Base-by-base conservation (phyloP, 2,113 vertebrate species). In the Synchiropus splendidus region DNA sequence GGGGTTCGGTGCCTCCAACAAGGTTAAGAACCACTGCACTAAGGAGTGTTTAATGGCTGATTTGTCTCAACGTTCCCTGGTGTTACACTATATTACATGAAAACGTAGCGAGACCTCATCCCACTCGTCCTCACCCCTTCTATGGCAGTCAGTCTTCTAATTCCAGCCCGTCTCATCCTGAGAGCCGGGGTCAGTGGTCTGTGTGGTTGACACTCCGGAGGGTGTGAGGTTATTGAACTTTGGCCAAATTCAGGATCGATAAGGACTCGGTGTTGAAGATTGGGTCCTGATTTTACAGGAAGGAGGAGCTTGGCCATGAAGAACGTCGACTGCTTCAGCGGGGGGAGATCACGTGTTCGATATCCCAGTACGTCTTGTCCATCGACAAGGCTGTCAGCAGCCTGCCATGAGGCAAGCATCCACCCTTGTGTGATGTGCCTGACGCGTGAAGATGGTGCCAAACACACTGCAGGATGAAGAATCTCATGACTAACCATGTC, bases 231-330 rank as follows among this genome's bases (percentile, higher is more conserved):
- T 27, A 36, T 6, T 38, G 54, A 61, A 53, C 16, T 12, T n/a
- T 2, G 31, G 46, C 58, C 63, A 70, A 68, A 59, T 39, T 31
- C 37, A 8, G 50, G 70, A 79, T 83, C 80, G 56, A 80, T 80
- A 72, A 41, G 51, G 56, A 52, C 49, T 51, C 9, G 11, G 43
- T 30, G 34, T 13, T 52, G 54, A 67, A 45, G 62, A 58, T 61
- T 33, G 45, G 37, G 58, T 70, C 71, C 61, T n/a, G 54, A 58
- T 77, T 73, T 68, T 74, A 47, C 55, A 63, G 51, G 49, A 52
- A 64, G 51, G 46, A 60, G 45, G 65, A 62, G 38, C 45, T 32
- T 12, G 16, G 48, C 48, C 37, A 18, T 27, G 51, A 54, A 41
- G 58, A 59, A 78, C 70, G 60, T 49, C 49, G 48, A 56, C 37